phyloP scores from a whole-genome alignment of 2,113 vertebrate genomes.

The Calyptommatus sinebrachiatus region DNA sequence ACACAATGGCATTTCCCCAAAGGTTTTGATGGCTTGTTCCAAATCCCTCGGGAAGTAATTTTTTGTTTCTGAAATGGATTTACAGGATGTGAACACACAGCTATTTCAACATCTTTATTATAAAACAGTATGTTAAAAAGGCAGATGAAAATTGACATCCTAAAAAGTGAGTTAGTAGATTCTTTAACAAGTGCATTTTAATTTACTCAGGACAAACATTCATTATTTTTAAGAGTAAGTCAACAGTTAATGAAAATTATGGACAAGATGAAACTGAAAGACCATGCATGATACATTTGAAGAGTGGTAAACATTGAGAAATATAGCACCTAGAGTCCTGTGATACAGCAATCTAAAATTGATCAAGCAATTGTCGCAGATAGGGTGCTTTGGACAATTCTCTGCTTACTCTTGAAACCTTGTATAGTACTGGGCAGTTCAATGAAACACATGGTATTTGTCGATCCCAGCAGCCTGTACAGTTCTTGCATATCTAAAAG shows the following conservation, averaged over 20 bases:
- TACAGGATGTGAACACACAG: conserved; percentile 75
- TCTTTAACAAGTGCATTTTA: conserved; percentile 58
- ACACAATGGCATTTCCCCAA: conserved; percentile 68
- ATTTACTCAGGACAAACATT: conserved; percentile 59
- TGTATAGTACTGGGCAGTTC: conserved; percentile 94
- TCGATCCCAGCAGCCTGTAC: conserved; percentile 84
- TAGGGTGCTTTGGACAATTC: conserved; percentile 92
- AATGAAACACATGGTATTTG: conserved; percentile 89
- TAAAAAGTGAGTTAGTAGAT: conserved; percentile 72
- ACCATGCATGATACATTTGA: conserved; percentile 78
- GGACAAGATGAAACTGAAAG: conserved; percentile 75
- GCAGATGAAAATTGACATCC: conserved; percentile 73
- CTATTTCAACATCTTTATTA: conserved; percentile 75
- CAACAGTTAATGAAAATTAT: conserved; percentile 66
- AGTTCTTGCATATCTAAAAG: conserved; percentile 90
- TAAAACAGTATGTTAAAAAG: conserved; percentile 77
- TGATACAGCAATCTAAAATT: conserved; percentile 82
- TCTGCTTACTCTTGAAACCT: conserved; percentile 85
- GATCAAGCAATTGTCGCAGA: conserved; percentile 92
- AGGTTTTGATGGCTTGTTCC: conserved; percentile 73
- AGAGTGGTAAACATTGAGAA: conserved; percentile 74
- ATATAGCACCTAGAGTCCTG: conserved; percentile 77
- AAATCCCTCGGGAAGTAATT: conserved; percentile 64
- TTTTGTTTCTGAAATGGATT: conserved; percentile 75
- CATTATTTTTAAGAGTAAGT: conserved; percentile 60